Evolutionary conservation across 1,140 invertebrate species (phyloP).

Genomic region (Macrobrachium rosenbergii): DNA sequence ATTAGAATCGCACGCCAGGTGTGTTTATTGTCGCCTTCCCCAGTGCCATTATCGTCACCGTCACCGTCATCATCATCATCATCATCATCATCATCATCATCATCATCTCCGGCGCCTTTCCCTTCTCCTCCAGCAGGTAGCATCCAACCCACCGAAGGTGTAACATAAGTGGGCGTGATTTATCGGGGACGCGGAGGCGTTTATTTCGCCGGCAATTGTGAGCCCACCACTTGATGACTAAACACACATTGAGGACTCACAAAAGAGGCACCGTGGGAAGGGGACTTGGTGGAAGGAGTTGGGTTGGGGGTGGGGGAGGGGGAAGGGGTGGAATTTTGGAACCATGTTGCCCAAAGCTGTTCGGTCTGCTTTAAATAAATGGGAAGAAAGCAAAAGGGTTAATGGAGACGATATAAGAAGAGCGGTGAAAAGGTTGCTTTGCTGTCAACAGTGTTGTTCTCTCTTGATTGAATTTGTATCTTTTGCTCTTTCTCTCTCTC

Average conservation of each 20-base stretch:
- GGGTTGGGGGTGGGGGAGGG: too few species aligned
- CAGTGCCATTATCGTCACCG: background rate
- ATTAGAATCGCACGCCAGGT: background rate
- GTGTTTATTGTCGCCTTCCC: background rate
- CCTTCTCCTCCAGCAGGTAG: background rate
- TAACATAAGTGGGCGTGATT: slow-evolving; percentile 16
- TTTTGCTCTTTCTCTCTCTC: background rate
- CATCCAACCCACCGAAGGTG: background rate
- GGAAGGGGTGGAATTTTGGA: too few species aligned
- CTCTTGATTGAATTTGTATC: background rate
- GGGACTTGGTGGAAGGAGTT: background rate
- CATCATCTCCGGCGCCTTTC: too few species aligned
- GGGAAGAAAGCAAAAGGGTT: too few species aligned
- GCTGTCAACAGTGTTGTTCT: too few species aligned
- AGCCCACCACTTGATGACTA: slow-evolving; percentile 30
- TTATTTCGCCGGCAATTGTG: slow-evolving; percentile 33
- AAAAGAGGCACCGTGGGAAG: slow-evolving; percentile 25
- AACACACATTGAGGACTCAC: slow-evolving; percentile 19
- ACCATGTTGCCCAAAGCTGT: too few species aligned
- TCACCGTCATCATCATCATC: background rate
- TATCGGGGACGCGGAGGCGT: slow-evolving; percentile 13
- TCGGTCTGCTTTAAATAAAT: too few species aligned
- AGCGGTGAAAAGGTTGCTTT: too few species aligned
- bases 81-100: background rate
- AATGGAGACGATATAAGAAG: too few species aligned